These are phyloP conservation scores for Idaea straminata DNA, from an alignment of 2,888 invertebrate genomes.

Conservation along the genomic window DNA sequence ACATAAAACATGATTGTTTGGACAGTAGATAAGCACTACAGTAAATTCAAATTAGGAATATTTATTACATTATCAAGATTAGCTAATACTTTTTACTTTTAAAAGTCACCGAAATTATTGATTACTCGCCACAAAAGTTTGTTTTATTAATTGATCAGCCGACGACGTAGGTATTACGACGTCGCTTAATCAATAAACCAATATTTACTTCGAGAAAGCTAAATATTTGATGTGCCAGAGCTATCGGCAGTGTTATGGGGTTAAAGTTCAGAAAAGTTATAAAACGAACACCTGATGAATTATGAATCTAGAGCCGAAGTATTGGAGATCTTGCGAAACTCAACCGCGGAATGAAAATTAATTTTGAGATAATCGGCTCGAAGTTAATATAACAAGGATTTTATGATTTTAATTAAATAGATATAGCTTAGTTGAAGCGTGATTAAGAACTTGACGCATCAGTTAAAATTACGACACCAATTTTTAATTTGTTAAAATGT, in stretches of 20 bases:
- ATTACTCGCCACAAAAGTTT: neutral
- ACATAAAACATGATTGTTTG: too few species aligned
- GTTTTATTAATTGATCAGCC: neutral
- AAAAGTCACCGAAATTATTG: neutral
- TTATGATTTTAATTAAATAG: neutral
- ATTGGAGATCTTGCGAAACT: neutral
- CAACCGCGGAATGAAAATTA: neutral
- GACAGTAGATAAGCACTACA: too few species aligned
- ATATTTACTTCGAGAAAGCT: neutral
- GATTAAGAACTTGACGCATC: too few species aligned
- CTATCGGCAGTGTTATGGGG: neutral
- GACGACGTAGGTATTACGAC: neutral
- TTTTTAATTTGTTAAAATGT: too few species aligned
- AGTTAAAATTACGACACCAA: too few species aligned
- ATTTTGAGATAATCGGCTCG: neutral
- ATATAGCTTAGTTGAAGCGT: too few species aligned
- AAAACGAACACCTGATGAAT: neutral
- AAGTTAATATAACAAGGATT: neutral
- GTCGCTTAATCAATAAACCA: neutral
- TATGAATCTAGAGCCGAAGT: neutral
- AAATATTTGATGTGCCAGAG: neutral
- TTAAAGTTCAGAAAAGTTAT: neutral
- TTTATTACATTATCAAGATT: neutral
- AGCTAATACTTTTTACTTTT: neutral
- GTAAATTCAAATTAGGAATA: neutral